Base-by-base conservation (phyloP, 2,797 vertebrate genomes). In the Linurgus olivaceus region DNA sequence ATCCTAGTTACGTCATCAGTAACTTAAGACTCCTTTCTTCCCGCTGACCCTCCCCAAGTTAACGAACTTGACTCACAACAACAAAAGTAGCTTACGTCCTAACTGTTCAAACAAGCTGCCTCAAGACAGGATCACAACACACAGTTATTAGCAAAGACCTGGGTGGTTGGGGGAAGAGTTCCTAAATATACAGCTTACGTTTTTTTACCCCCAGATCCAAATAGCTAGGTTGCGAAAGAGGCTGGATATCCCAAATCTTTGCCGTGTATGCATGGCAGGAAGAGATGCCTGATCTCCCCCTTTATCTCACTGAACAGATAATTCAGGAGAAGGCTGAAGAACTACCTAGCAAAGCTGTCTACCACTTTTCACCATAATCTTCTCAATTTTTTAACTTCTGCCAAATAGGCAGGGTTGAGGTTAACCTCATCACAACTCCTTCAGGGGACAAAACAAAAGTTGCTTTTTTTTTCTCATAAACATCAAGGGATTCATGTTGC, bases 21-120 rank as follows among this genome's bases (percentile, higher is more conserved):
- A 98, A 97, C 97, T 97, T 92, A 94, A 95, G 97, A 94, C 93
- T 96, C 94, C 97, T 95, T 80, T 91, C 94, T 95, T 89, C 75
- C 79, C 93, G 81, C 74, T 93, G 96, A 96, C 97, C 93, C 97
- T 95, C 96, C 96, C 96, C 73, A 44, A 84, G 52, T 92, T 91
- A 84, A 96, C 13, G 37, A 90, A 77, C 40, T 88, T 57, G 67
- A 86, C 54, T 93, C 51, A 38, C 38, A 94, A 94, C 87, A 89
- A 93, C n/a, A 85, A 11, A 80, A 85, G 78, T 24, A 91, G 54
- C 44, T 92, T 67, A 88, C 29, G 68, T 45, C 54, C 83, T 73
- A 35, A 71, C 86, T 74, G 25, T 42, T 95, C n/a, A 73, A 90
- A 81, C 45, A 80, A 70, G 31, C 50, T 93, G 86, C 58, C 78